Evolutionary conservation across 1,140 invertebrate genomes (phyloP).

Genomic region (Oncopeltus fasciatus): DNA sequence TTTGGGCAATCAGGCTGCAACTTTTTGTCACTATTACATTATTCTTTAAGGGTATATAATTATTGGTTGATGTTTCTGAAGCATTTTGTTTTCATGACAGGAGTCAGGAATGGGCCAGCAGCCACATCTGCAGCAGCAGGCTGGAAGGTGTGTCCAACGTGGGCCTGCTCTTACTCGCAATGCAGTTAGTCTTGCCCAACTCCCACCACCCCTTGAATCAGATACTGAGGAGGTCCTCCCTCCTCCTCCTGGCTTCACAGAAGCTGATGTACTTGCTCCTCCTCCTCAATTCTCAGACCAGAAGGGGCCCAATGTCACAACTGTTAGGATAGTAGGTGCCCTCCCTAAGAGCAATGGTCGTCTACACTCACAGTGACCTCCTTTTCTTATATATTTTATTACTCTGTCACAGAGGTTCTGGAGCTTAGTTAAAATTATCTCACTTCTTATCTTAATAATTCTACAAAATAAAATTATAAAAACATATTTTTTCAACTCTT

Average conservation of each 20-base stretch:
- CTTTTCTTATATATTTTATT: too few species aligned
- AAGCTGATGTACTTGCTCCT: conserved; percentile 39
- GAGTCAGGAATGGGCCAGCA: too few species aligned
- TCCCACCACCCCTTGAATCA: conserved; percentile 66
- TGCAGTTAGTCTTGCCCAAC: conserved; percentile 58
- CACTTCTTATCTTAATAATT: too few species aligned
- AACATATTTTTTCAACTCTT: too few species aligned
- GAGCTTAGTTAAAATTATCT: too few species aligned
- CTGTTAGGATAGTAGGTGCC: conserved; percentile 62
- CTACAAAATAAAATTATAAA: too few species aligned
- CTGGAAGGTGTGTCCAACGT: conserved; percentile 28
- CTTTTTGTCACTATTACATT: too few species aligned
- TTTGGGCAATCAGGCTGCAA: too few species aligned
- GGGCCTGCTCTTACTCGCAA: conserved; percentile 41
- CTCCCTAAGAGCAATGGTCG: conserved; percentile 43
- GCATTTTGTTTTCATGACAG: background rate
- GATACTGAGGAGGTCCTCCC: conserved; percentile 51
- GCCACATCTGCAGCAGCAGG: conserved; percentile 27
- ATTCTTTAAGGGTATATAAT: too few species aligned
- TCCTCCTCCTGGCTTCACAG: conserved; percentile 61
- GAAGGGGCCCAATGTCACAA: conserved; percentile 27
- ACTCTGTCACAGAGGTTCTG: background rate
- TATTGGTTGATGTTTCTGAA: too few species aligned
- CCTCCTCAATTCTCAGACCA: conserved; percentile 57
- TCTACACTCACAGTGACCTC: background rate